Base-by-base conservation (phyloP, 1,140 invertebrate species). In the Listronotus bonariensis region DNA sequence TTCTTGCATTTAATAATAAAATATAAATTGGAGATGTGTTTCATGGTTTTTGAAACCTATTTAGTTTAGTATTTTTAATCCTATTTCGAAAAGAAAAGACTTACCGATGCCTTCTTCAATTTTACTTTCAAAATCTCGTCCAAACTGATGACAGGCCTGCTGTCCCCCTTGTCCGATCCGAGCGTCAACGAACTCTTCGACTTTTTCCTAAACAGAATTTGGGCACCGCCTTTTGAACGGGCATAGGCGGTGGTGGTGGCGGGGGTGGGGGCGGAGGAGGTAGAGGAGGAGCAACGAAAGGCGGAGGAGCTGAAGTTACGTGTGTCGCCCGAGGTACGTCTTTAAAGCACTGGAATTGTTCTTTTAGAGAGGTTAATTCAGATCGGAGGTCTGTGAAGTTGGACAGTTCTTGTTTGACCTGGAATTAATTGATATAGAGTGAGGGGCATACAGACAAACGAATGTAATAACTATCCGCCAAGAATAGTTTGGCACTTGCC, bases 51-150 rank as follows among this genome's bases (percentile, higher is more conserved):
- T n/a, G n/a, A n/a, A n/a, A n/a, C n/a, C n/a, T n/a, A n/a, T n/a
- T n/a, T n/a, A n/a, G n/a, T n/a, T n/a, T n/a, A n/a, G n/a, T n/a
- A n/a, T n/a, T n/a, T n/a, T n/a, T n/a, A n/a, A n/a, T n/a, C n/a
- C n/a, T n/a, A n/a, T n/a, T n/a, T n/a, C n/a, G n/a, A n/a, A n/a
- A 26, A 26, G 20, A 26, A 5, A 26, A 26, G 5, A 68, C 65
- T 63, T 49, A 75, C 74, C 17, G 68, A 42, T 1, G 69, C 42
- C 72, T 74, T 76, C 55, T 67, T 69, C 63, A 76, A 41, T 56
- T 73, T 74, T 2, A 76, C 72, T 48, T 73, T 73, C 15, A 74
- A 55, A 3, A 76, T 74, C 31, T 74, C 74, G 32, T 76, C 71
- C 36, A 74, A 45, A 14, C 69, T 72, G 18, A 76, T 76, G 11